Base-by-base conservation (phyloP, 2,113 vertebrate genomes). In the Centrocercus urophasianus region DNA sequence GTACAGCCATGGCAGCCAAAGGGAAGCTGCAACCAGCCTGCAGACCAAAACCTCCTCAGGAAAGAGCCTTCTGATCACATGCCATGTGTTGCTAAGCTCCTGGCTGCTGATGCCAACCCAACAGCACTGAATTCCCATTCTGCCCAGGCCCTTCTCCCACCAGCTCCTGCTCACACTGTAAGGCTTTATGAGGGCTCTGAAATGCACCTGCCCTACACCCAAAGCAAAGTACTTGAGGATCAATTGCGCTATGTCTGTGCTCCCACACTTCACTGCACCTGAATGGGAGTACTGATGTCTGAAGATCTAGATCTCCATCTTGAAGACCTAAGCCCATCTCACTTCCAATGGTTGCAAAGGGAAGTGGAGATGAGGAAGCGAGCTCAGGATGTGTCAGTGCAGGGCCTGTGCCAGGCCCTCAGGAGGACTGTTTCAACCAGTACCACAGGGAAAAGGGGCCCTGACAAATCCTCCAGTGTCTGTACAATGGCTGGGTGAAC, bases 321-420 rank as follows among this genome's bases (percentile, higher is more conserved):
- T 56, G 38, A 86, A 67, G 47, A 88, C 21, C 70, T 28, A 69
- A 70, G 71, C 21, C 83, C 16, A 22, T 43, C 18, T 61, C 59
- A 27, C 70, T 61, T 87, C 32, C 42, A 9, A 25, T 17, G 30
- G 30, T 81, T 48, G 34, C 5, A 10, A 0, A 43, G 32, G 50
- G 36, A 90, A 71, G 85, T 12, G 67, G 50, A 86, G 83, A 86
- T n/a, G 76, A 90, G 93, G 93, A 95, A 93, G 66, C 43, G 48
- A 90, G 54, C 57, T 50, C 76, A 88, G 83, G 76, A 88, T 71
- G 72, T 88, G 69, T 50, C 78, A 85, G n/a, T 0, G 11, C 63
- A 24, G 20, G 34, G 56, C 75, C 69, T 87, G 50, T 1, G 4
- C 34, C 65, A 63, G 73, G 27, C 52, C 69, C 81, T 56, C 82